Percentiles rank a stretch among this genome's conserved stretches.
Evolutionary conservation across 2,797 vertebrate species (phyloP).

Genomic region (Chromis chromis): DNA sequence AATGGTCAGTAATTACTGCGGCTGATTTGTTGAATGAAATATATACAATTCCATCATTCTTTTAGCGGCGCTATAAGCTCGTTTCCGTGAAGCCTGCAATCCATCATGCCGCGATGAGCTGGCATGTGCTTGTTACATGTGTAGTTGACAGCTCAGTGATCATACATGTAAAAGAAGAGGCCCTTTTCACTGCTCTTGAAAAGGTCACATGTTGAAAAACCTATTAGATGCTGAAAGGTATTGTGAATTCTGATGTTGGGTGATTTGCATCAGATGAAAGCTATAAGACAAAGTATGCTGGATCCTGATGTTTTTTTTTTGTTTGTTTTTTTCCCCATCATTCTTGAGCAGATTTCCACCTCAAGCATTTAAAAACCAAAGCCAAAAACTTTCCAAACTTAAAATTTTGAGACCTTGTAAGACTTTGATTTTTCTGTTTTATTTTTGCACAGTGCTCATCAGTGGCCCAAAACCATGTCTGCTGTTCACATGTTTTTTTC

Average conservation of each 20-base stretch:
- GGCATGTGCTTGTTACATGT: slow-evolving; percentile 50
- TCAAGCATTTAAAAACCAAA: too few relatives aligned
- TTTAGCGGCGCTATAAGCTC: slow-evolving; percentile 11
- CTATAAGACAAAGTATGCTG: neutral
- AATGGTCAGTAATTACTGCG: slow-evolving; percentile 64
- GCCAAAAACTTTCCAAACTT: too few relatives aligned
- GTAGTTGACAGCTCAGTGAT: slow-evolving; percentile 48
- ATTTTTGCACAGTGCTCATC: too few relatives aligned
- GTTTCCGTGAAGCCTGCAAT: slow-evolving; percentile 55
- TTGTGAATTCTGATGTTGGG: slow-evolving; percentile 10
- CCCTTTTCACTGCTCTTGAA: slow-evolving; percentile 27
- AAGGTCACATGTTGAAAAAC: slow-evolving; percentile 34
- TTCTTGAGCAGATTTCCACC: neutral
- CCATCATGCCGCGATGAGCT: slow-evolving; percentile 57
- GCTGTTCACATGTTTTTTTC: too few relatives aligned
- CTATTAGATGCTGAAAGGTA: slow-evolving; percentile 9
- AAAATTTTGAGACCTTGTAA: too few relatives aligned
- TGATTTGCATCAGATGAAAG: slow-evolving; percentile 16
- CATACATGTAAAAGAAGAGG: slow-evolving; percentile 22
- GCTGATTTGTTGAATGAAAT: slow-evolving; percentile 51
- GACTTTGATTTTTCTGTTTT: too few relatives aligned
- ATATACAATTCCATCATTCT: slow-evolving; percentile 51
- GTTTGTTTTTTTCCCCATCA: neutral
- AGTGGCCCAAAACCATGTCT: too few relatives aligned
- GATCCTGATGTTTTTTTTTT: neutral